A percentile compares a stretch with the other conserved stretches of the same genome.
Evolutionary conservation across 2,113 vertebrate species (phyloP).

Genomic region (Alces alces): DNA sequence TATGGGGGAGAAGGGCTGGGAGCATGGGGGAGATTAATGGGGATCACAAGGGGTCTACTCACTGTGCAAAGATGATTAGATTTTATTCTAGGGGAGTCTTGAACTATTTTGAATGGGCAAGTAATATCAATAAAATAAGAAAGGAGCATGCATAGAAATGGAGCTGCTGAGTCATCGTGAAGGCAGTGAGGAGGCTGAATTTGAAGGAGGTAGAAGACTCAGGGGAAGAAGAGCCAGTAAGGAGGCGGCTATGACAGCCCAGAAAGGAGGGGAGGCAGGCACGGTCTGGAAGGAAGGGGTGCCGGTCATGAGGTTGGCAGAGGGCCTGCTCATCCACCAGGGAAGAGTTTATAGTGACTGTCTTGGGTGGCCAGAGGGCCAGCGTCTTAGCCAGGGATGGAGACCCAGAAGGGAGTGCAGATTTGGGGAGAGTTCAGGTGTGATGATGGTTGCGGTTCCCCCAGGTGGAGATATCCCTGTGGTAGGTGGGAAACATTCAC

Average conservation of each 20-base stretch:
- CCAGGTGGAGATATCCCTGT: not conserved
- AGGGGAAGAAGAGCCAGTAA: not conserved
- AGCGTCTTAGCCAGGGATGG: not conserved
- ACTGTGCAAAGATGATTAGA: not conserved
- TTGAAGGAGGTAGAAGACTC: not conserved
- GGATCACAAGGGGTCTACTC: not conserved
- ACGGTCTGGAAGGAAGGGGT: not conserved
- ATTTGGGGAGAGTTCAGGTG: not conserved
- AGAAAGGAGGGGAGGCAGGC: not conserved
- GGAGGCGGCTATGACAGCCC: not conserved
- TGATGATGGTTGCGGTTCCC: not conserved
- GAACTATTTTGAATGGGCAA: not conserved
- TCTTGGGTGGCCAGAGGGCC: not conserved
- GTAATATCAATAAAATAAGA: not conserved
- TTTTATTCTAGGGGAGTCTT: not conserved
- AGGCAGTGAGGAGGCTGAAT: not conserved
- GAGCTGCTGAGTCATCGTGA: not conserved
- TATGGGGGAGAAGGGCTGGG: not conserved
- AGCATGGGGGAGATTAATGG: not conserved
- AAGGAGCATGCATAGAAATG: not conserved
- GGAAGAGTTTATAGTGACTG: not conserved
- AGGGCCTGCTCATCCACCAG: not conserved
- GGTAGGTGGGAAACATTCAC: not conserved
- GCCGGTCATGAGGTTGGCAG: rapidly evolving
- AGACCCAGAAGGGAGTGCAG: not conserved